Base-by-base conservation (phyloP, 2,113 vertebrate genomes). In the Polyodon spathula region DNA sequence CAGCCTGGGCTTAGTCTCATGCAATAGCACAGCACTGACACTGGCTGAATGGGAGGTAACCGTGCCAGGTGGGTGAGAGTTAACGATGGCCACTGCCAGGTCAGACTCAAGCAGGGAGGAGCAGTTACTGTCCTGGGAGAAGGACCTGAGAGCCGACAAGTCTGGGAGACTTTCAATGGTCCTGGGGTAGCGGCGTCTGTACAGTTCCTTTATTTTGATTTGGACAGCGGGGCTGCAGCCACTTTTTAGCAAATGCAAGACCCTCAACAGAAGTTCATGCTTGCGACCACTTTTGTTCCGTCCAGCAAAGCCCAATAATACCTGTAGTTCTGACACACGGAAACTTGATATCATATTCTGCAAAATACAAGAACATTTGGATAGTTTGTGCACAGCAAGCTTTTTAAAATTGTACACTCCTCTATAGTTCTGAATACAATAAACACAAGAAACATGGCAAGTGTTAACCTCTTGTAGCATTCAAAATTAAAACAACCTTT, bases 301-400 rank as follows among this genome's bases (percentile, higher is more conserved):
- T 59, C 90, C 90, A 52, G 90, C 89, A 81, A 93, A 93, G 43
- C 88, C 91, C 77, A 93, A 66, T 68, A 93, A 71, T 52, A 92
- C 89, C 84, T 92, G 91, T 4, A 93, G 86, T 48, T 92, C 90
- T 77, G 91, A 93, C 69, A 93, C 87, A 37, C 89, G 87, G 80
- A 93, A 93, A 81, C 88, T 89, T 71, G 90, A 91, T 78, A 94
- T 73, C 90, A 93, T 92, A 83, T 86, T 93, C 90, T 93, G 71
- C 63, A 77, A 78, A 40, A 54, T 42, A 63, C 2, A 57, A 12
- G 39, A 48, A 14, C 67, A 71, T 0, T 38, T 46, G 1, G 50
- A 14, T 4, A 37, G 8, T 43, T 4, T 15, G 40, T 11, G 11
- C 6, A 6, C 5, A 38, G 8, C 0, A 40, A 1, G 4, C 8